Evolutionary conservation across 2,797 vertebrate genomes (phyloP).

Genomic region (Brotogeris chrysoptera): DNA sequence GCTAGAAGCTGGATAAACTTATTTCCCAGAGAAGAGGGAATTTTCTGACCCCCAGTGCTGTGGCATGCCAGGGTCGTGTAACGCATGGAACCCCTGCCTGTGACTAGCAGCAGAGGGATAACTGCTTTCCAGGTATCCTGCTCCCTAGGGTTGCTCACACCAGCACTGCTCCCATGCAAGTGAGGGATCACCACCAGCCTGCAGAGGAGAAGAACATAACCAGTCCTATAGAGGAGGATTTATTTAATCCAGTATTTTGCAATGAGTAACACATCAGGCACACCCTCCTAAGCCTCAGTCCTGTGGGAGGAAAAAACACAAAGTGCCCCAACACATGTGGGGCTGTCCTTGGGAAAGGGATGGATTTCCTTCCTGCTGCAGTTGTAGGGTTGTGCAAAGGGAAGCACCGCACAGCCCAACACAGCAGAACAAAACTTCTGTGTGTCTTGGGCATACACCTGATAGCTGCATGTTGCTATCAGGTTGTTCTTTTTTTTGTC

Average conservation of each 20-base stretch:
- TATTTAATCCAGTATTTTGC: background rate
- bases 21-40: background rate
- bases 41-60: background rate
- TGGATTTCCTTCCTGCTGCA: slow-evolving; percentile 38
- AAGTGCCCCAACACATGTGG: background rate
- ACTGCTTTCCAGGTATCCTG: background rate
- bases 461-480: background rate
- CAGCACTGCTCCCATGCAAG: background rate
- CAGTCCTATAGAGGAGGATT: background rate
- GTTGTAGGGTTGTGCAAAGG: background rate
- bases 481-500: background rate
- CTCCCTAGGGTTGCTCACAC: background rate
- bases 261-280: background rate
- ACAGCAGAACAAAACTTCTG: background rate
- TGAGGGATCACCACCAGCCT: background rate
- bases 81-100: background rate
- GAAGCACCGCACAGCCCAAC: background rate
- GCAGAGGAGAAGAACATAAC: background rate
- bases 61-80: background rate
- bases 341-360: background rate
- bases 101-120: background rate
- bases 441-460: rapidly evolving
- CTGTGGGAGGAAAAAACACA: background rate
- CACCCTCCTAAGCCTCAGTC: background rate
- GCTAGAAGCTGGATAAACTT: background rate